These are phyloP conservation scores for Apodemia hepburni DNA, from an alignment of 2,888 invertebrate genomes.

Conservation along the genomic window DNA sequence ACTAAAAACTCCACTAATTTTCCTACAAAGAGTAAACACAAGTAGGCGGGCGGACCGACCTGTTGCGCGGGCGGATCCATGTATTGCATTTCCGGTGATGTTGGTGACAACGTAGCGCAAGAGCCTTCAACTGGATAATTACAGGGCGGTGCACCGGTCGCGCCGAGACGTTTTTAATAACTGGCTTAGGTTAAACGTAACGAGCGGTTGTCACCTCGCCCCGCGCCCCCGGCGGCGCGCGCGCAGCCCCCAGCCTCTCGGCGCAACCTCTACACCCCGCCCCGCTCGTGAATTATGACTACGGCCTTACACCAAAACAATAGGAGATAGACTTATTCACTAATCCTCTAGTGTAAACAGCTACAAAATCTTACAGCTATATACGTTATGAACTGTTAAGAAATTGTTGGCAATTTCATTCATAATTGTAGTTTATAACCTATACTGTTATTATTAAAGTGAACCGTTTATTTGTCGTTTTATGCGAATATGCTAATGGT, in stretches of 20 bases:
- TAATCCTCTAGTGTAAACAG: background rate
- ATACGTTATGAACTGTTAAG: background rate
- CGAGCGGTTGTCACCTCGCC: conserved; percentile 79
- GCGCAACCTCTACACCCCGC: conserved; percentile 66
- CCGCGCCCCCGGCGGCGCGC: conserved; percentile 43
- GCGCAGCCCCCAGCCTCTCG: conserved; percentile 42
- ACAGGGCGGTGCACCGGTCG: conserved; percentile 79
- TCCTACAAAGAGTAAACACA: background rate
- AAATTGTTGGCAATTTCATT: background rate
- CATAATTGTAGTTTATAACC: background rate
- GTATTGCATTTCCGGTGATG: conserved; percentile 74
- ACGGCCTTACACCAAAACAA: conserved; percentile 38
- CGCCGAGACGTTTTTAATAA: conserved; percentile 82
- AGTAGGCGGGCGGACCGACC: conserved; percentile 69
- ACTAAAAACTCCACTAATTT: background rate
- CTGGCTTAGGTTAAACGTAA: conserved; percentile 79
- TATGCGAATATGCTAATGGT: no score
- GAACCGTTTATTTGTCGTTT: no score
- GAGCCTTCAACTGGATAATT: conserved; percentile 75
- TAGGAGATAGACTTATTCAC: conserved; percentile 6
- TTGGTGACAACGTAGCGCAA: conserved; percentile 68
- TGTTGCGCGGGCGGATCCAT: conserved; percentile 76
- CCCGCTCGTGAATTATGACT: conserved; percentile 69
- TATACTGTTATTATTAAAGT: no score
- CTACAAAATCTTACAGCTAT: background rate